phyloP scores from a whole-genome alignment of 2,888 invertebrate species.

The Rhamnusium bicolor region DNA sequence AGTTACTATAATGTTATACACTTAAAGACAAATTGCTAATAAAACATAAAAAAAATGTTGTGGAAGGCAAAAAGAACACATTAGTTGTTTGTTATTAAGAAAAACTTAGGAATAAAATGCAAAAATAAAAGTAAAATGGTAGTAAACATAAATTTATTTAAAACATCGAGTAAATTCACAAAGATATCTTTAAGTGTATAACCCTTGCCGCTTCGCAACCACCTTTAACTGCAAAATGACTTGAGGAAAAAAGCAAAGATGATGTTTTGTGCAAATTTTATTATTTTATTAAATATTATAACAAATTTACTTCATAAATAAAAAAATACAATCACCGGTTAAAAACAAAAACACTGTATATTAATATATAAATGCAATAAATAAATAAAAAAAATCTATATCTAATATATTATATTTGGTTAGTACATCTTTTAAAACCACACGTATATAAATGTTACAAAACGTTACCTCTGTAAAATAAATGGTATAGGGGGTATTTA shows the following conservation, averaged over 20 bases:
- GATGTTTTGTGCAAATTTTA: slow-evolving; percentile 38
- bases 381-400: slow-evolving; percentile 42
- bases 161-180: slow-evolving; percentile 5
- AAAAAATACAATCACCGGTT: slow-evolving; percentile 31
- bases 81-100: slow-evolving; percentile 34
- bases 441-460: slow-evolving; percentile 18
- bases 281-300: slow-evolving; percentile 22
- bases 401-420: slow-evolving; percentile 23
- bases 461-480: not conserved
- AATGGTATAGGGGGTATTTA: slow-evolving; percentile 19
- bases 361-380: slow-evolving; percentile 43
- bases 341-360: slow-evolving; percentile 19
- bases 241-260: slow-evolving; percentile 40
- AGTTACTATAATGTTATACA: slow-evolving; percentile 54
- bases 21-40: slow-evolving; percentile 53
- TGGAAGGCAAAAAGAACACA: not conserved
- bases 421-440: slow-evolving; percentile 26
- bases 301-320: slow-evolving; percentile 25
- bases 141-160: not conserved
- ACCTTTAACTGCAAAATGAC: slow-evolving; percentile 52
- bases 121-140: slow-evolving; percentile 1
- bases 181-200: slow-evolving; percentile 42
- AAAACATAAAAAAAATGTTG: slow-evolving; percentile 14
- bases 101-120: slow-evolving; percentile 7
- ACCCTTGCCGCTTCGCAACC: slow-evolving; percentile 63